phyloP scores from a whole-genome alignment of 2,888 invertebrate species.

The Cordilura impudica region DNA sequence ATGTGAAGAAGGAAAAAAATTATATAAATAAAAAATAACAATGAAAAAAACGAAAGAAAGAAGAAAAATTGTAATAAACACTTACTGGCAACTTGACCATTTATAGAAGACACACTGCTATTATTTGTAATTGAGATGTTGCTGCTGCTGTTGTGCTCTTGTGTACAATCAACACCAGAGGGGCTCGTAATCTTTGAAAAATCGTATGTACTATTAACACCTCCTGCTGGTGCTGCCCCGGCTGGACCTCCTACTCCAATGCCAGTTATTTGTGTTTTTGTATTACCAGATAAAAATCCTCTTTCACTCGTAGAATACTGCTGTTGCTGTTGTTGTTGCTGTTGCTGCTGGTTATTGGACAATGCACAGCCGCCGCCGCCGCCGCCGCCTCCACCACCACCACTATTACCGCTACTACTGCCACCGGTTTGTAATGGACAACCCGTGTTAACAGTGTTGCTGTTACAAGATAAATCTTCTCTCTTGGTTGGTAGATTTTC shows the following conservation, averaged over 20 bases:
- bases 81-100: slow-evolving; percentile 79
- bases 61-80: slow-evolving; percentile 60
- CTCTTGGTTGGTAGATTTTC: slow-evolving; percentile 81
- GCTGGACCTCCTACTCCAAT: slow-evolving; percentile 19
- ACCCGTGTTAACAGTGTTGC: slow-evolving; percentile 72
- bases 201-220: slow-evolving; percentile 49
- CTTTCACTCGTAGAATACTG: slow-evolving; percentile 33
- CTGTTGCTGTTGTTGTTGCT: not conserved
- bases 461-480: slow-evolving; percentile 79
- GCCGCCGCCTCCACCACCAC: slow-evolving; percentile 36
- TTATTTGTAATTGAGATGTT: slow-evolving; percentile 64
- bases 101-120: slow-evolving; percentile 68
- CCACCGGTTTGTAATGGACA: slow-evolving; percentile 31
- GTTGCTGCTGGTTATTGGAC: slow-evolving; percentile 8
- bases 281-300: slow-evolving; percentile 31
- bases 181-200: slow-evolving; percentile 46
- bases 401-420: slow-evolving; percentile 38
- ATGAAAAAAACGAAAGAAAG: not conserved
- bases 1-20: not conserved
- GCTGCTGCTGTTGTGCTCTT: slow-evolving; percentile 25
- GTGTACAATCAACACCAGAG: slow-evolving; percentile 46
- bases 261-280: not conserved
- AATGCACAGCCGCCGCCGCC: slow-evolving; percentile 31
- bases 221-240: slow-evolving; percentile 35
- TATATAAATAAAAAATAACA: slow-evolving; percentile 1